A percentile compares a stretch with the other conserved stretches of the same genome.
Evolutionary conservation across 2,888 invertebrate genomes (phyloP).

Genomic region (Diaprepes abbreviatus): DNA sequence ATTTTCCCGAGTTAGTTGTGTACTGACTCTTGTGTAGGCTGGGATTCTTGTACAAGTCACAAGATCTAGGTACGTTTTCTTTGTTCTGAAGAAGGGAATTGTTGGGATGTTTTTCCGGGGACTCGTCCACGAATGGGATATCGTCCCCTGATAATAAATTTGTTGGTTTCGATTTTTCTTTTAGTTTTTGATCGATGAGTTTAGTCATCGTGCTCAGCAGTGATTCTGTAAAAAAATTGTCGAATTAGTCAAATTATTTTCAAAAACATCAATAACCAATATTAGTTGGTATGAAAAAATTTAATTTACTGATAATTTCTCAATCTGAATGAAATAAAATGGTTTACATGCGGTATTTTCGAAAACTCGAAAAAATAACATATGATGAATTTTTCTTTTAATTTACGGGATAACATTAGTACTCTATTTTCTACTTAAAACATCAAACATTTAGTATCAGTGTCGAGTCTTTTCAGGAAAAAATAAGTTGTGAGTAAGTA

Average conservation of each 20-base stretch:
- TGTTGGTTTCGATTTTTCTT: slow-evolving; percentile 72
- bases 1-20: slow-evolving; percentile 22
- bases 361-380: not conserved
- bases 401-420: not conserved
- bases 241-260: not conserved
- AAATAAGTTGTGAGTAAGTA: not conserved
- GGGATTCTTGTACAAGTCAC: slow-evolving; percentile 68
- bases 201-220: slow-evolving; percentile 80
- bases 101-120: slow-evolving; percentile 70
- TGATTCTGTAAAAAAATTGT: slow-evolving; percentile 34
- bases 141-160: slow-evolving; percentile 69
- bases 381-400: not conserved
- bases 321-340: not conserved
- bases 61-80: slow-evolving; percentile 61
- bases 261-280: not conserved
- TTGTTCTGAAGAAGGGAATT: slow-evolving; percentile 59
- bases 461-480: not conserved
- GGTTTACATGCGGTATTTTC: not conserved
- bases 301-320: no score
- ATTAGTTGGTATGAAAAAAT: not conserved
- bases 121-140: slow-evolving; percentile 76
- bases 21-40: slow-evolving; percentile 68
- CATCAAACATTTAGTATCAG: slow-evolving; percentile 12
- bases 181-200: slow-evolving; percentile 81
- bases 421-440: not conserved